Evolutionary conservation across 1,140 invertebrate species (phyloP), one percentile per base, ranked within the genome.

Genomic region (Lethrus apterus): DNA sequence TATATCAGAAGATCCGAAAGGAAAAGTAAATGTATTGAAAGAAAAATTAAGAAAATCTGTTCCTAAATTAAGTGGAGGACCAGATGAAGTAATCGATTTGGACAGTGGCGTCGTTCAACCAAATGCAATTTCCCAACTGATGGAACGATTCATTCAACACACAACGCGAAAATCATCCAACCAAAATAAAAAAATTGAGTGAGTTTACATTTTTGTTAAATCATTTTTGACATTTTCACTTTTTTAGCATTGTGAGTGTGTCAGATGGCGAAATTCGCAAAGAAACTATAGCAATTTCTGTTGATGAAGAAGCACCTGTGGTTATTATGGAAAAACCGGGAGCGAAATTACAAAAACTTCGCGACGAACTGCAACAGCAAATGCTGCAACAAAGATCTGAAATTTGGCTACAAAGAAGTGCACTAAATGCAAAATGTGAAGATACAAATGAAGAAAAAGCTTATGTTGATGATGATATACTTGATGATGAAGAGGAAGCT

Each of bases 71-170:
- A 74, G 62, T 48, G 78, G 77, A 13, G 58, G 56, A 23, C 73
- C 76, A 11, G 74, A 78, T 41, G 72, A 69, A 55, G 53, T 80
- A 10, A 82, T 84, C 46, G 75, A 81, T 59, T 65, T 82, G 19
- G 67, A 73, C 44, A 48, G 62, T 8, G 56, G 55, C 33, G 52
- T 63, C 15, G 47, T 59, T 23, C 71, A 72, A 50, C 54, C 70
- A 5, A 66, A 66, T 51, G 78, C 77, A 26, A 64, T 81, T 8
- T 68, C 74, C 48, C 56, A 71, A 41, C 67, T 84, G 19, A 73
- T 80, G 56, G 68, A 81, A 53, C 68, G 78, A 58, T 84, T 77
- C 59, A 62, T 74, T 13, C 73, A 76, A 53, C 82, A 83, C 62
- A 62, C 70, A 2, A 62, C 66, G 13, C 52, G 71, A 1, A 71